Conservation (phyloP, 2,888 invertebrate species). For the Protonemura montana region DNA sequence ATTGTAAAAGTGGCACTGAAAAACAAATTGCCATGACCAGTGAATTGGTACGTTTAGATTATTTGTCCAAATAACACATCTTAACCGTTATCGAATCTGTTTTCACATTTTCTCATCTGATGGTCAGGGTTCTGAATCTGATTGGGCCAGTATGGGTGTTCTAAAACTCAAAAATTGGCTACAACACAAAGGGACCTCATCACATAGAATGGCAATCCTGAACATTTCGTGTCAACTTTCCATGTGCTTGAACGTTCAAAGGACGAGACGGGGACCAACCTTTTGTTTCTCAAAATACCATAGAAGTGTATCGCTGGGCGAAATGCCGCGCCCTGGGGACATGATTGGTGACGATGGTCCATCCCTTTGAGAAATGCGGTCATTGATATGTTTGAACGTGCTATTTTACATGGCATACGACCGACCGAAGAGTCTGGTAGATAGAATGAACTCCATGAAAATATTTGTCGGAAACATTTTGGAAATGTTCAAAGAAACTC, state of each 20-base stretch:
- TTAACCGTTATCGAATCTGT: too few relatives aligned
- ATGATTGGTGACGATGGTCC: not conserved
- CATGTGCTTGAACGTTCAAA: not conserved
- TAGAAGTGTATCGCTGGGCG: not conserved
- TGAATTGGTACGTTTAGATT: too few relatives aligned
- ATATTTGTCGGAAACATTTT: too few relatives aligned
- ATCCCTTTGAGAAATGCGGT: not conserved
- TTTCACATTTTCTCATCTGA: too few relatives aligned
- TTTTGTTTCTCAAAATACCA: conserved; percentile 12
- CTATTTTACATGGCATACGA: not conserved
- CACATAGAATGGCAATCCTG: not conserved
- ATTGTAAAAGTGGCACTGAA: too few relatives aligned
- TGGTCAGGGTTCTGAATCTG: too few relatives aligned
- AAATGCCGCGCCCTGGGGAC: not conserved
- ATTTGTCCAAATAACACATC: too few relatives aligned
- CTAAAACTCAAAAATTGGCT: too few relatives aligned
- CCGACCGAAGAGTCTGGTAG: not conserved
- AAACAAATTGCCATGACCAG: too few relatives aligned
- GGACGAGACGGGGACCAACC: not conserved
- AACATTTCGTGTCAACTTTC: not conserved
- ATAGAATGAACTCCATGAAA: too few relatives aligned
- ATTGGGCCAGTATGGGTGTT: too few relatives aligned
- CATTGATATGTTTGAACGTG: not conserved
- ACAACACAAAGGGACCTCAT: not conserved
- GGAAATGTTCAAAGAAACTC: too few relatives aligned